A percentile compares a stretch with the other conserved stretches of the same genome.
Evolutionary conservation across 1,140 invertebrate species (phyloP).

Genomic region (Drosophila subpulchrella): DNA sequence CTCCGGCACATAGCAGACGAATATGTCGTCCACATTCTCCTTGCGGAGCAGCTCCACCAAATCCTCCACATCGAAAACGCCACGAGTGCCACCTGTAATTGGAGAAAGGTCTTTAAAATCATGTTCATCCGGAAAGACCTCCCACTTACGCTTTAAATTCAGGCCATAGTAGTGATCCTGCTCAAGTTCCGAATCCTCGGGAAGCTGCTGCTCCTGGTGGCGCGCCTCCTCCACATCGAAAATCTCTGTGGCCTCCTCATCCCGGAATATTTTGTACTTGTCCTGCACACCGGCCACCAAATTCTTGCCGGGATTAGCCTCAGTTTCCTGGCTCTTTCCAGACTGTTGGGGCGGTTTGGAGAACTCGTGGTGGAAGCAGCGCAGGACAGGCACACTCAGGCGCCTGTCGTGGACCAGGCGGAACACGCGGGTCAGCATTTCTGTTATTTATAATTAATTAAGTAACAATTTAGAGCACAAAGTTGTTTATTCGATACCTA

Average conservation of each 20-base stretch:
- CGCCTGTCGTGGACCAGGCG: slow-evolving; percentile 64
- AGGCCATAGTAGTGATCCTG: slow-evolving; percentile 85
- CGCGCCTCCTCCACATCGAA: slow-evolving; percentile 89
- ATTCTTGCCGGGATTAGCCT: slow-evolving; percentile 8
- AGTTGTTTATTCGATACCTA: not conserved
- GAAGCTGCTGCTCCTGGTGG: slow-evolving; percentile 65
- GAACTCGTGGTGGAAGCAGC: slow-evolving; percentile 79
- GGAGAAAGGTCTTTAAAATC: not conserved
- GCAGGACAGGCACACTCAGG: slow-evolving; percentile 62
- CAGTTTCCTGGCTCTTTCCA: not conserved
- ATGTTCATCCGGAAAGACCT: accelerated
- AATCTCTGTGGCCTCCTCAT: slow-evolving; percentile 87
- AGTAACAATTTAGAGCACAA: slow-evolving; percentile 12
- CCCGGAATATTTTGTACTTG: slow-evolving; percentile 84
- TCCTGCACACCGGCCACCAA: slow-evolving; percentile 57
- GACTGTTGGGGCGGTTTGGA: slow-evolving; percentile 25
- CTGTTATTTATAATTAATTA: slow-evolving; percentile 12
- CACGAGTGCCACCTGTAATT: slow-evolving; percentile 89
- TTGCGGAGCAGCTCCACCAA: slow-evolving; percentile 90
- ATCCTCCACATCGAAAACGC: slow-evolving; percentile 95
- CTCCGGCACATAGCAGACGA: slow-evolving; percentile 91
- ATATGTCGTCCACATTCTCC: slow-evolving; percentile 93
- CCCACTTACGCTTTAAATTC: slow-evolving; percentile 85
- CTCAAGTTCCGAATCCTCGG: slow-evolving; percentile 35
- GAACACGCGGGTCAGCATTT: slow-evolving; percentile 68